Base-by-base conservation (phyloP, 2,797 vertebrate species). In the Microchirus variegatus region DNA sequence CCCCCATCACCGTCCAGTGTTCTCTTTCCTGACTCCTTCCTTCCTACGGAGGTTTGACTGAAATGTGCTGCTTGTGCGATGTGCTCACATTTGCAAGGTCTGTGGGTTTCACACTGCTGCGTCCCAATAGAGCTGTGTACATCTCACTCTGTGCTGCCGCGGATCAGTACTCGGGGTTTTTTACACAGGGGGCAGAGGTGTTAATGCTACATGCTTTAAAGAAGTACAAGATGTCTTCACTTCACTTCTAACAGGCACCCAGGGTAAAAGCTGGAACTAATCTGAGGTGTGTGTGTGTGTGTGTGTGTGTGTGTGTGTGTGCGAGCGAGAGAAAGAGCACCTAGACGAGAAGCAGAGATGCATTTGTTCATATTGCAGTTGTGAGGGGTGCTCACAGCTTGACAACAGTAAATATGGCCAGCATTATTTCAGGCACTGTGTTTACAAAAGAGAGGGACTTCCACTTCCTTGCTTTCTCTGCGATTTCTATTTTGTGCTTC, bases 131-230 rank as follows among this genome's bases (percentile, higher is more conserved):
- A 84, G 82, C 81, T 73, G 75, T 46, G 74, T 38, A 49, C 49
- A 26, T 72, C 80, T 77, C 76, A 44, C 69, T 71, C 84, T 82
- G n/a, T n/a, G n/a, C 50, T 4, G 82, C 85, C 72, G 74, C 44
- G 78, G 91, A 86, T 91, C 90, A 90, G 82, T 78, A 89, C 89
- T 89, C 73, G 51, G 75, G 85, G 83, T 89, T 92, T 90, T 89
- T 92, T 90, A 89, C 89, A 85, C 90, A 70, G 74, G 89, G 90
- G 91, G 83, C 82, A 81, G 84, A 88, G 85, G 90, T 91, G 91
- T 92, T 92, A 93, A 91, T 91, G 90, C 89, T 88, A 85, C 83
- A 87, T 69, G 87, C 87, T 89, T 89, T 91, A 91, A 90, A 91
- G 87, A 88, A 85, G 82, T 86, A 92, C 89, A 91, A 90, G 86